Evolutionary conservation across 2,113 vertebrate genomes (phyloP), one percentile per base, ranked within the genome.

Genomic region (Martes martes): DNA sequence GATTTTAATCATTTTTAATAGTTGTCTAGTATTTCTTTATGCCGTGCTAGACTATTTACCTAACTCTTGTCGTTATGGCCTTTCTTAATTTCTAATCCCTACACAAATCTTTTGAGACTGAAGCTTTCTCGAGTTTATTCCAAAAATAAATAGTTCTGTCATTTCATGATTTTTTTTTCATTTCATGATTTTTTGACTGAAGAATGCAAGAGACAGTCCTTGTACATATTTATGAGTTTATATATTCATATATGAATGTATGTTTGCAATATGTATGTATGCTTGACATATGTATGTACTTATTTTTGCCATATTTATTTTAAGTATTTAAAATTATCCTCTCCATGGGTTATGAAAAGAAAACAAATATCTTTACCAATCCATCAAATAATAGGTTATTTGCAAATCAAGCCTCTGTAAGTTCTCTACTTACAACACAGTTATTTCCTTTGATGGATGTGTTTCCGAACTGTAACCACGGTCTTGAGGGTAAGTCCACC

Each of bases 41-140:
- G 76, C 4, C 83, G 24, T 16, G 15, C 33, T 95, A 63, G 47
- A 42, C 63, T 15, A 69, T 8, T 87, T 65, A 81, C 16, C 47
- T 92, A 55, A 52, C 4, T 10, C 61, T 26, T 73, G 16, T 24
- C 93, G 4, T 90, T 96, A 81, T 15, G 11, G 4, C 50, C 65
- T 96, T 98, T 97, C 94, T 95, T 85, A 95, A 59, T 96, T 83
- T 96, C 74, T 98, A 85, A 93, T 63, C 71, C 82, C 8, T 73
- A 89, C 4, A 80, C 55, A 63, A 96, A n/a, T 79, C 11, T 97
- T 13, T 31, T 78, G 63, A 94, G 92, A 86, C 31, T 91, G 84
- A 94, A 94, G 31, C 6, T 85, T 98, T 50, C 96, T 90, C 19
- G 81, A 8, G 50, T 65, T 96, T 96, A 61, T 24, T 98, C 33